Conservation (phyloP, 2,888 invertebrate genomes). For the Aphodius granarius region DNA sequence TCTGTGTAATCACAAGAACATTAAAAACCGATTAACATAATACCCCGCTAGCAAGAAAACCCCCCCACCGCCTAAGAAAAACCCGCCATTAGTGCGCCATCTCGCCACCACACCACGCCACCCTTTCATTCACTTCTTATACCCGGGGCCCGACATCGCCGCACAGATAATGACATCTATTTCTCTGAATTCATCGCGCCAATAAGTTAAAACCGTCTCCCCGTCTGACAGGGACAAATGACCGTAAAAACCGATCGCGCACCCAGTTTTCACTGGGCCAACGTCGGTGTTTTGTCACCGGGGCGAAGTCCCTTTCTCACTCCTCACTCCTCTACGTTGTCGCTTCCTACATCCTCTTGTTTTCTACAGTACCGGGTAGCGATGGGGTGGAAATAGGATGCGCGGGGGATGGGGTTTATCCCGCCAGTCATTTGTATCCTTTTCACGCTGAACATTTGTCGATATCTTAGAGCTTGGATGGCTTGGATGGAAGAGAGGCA, state of each 20-base stretch:
- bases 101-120: conserved; percentile 10
- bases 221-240: neutral
- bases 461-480: neutral
- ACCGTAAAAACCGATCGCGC: neutral
- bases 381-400: neutral
- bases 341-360: neutral
- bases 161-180: neutral
- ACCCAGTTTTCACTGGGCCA: neutral
- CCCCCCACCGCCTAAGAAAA: neutral
- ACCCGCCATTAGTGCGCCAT: neutral
- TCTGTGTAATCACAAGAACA: too few species aligned
- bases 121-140: conserved; percentile 1
- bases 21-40: too few species aligned
- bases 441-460: neutral
- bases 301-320: too few species aligned
- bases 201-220: neutral
- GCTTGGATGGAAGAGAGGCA: neutral
- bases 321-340: neutral
- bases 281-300: neutral
- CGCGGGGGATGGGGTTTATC: neutral
- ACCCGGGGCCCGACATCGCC: neutral
- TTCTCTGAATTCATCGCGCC: neutral
- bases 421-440: neutral
- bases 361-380: neutral
- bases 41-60: too few species aligned